phyloP scores from a whole-genome alignment of 2,888 invertebrate species.

The Lochmaea capreae region DNA sequence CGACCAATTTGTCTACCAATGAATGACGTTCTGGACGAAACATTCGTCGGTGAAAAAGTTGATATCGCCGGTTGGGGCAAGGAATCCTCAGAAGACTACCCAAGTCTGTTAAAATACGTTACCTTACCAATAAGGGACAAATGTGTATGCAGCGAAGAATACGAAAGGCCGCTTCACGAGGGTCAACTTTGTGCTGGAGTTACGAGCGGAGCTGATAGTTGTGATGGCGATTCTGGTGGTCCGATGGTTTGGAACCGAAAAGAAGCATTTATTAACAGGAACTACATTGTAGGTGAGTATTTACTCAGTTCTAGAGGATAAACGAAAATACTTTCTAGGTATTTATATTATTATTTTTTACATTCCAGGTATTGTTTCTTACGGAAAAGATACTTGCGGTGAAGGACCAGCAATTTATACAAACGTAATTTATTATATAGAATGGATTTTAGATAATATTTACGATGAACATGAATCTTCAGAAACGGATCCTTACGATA shows the following conservation, averaged over 20 bases:
- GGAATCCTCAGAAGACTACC: conserved; percentile 10
- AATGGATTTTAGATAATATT: conserved; percentile 74
- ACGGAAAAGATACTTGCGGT: conserved; percentile 65
- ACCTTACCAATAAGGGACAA: conserved; percentile 37
- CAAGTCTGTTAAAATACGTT: conserved; percentile 40
- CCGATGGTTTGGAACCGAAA: conserved; percentile 65
- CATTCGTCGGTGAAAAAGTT: conserved; percentile 60
- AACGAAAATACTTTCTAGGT: not conserved
- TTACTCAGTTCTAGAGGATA: not conserved
- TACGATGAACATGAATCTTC: conserved; percentile 7
- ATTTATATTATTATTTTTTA: conserved; percentile 3
- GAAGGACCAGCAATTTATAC: conserved; percentile 73
- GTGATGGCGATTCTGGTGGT: conserved; percentile 74
- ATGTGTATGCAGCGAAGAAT: conserved; percentile 37
- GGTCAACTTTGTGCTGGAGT: conserved; percentile 58
- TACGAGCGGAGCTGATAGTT: conserved; percentile 70
- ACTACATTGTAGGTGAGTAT: conserved; percentile 30
- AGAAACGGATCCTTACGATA: not conserved
- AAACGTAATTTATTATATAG: conserved; percentile 68
- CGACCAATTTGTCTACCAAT: conserved; percentile 71
- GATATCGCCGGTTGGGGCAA: conserved; percentile 70
- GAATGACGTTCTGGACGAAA: conserved; percentile 59
- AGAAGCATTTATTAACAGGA: conserved; percentile 3
- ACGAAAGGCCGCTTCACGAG: conserved; percentile 30
- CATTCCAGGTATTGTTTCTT: conserved; percentile 69